phyloP scores from a whole-genome alignment of 1,140 invertebrate genomes.

The Neocloeon triangulifer region DNA sequence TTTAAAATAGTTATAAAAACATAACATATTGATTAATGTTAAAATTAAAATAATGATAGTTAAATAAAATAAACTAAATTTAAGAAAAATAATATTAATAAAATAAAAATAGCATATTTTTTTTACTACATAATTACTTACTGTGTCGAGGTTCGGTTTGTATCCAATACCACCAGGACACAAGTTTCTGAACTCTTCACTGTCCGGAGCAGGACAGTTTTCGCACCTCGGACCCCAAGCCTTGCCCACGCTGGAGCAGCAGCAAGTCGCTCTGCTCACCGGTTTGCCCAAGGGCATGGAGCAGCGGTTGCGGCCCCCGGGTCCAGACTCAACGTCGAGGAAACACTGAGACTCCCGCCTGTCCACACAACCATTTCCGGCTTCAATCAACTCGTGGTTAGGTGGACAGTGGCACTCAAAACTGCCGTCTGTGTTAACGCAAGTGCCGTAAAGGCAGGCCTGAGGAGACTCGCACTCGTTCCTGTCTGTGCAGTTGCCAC shows the following conservation, averaged over 20 bases:
- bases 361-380: constrained; percentile 45
- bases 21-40: neutral
- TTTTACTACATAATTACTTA: no score
- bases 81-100: no score
- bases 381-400: constrained; percentile 32
- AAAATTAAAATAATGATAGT: no score
- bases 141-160: constrained; percentile 55
- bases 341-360: constrained; percentile 57
- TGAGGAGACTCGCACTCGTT: constrained; percentile 35
- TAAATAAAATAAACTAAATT: no score
- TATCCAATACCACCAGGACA: constrained; percentile 71
- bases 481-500: constrained; percentile 30
- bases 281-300: constrained; percentile 26
- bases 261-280: constrained; percentile 53
- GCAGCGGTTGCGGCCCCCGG: constrained; percentile 21
- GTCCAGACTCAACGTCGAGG: constrained; percentile 26
- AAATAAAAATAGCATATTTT: no score
- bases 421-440: constrained; percentile 29
- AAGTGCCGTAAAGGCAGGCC: constrained; percentile 29
- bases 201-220: constrained; percentile 42
- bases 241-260: constrained; percentile 59
- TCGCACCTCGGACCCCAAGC: constrained; percentile 71
- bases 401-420: constrained; percentile 28
- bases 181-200: constrained; percentile 47
- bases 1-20: no score